phyloP scores from a whole-genome alignment of 2,888 invertebrate species.

The Scelioninae gen. 2 region DNA sequence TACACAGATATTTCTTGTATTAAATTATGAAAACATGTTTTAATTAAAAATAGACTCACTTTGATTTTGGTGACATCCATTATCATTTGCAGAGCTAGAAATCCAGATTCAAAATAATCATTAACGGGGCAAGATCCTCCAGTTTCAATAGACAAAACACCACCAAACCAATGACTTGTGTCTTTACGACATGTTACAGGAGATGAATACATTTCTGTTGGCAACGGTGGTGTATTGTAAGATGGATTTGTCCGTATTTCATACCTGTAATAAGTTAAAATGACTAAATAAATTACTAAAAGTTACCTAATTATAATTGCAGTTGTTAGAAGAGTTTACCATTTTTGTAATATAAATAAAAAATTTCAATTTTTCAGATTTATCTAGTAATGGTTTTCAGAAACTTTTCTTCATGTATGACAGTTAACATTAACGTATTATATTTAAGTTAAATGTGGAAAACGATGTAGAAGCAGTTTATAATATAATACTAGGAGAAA shows the following conservation, averaged over 20 bases:
- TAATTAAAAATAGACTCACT: conserved; percentile 73
- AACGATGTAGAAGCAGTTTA: too few species aligned
- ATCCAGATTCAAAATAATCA: conserved; percentile 86
- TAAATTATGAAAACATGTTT: too few species aligned
- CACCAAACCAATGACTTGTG: conserved; percentile 78
- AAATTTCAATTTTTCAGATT: too few species aligned
- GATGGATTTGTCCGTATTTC: conserved; percentile 86
- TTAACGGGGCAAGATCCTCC: conserved; percentile 85
- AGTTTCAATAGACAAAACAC: conserved; percentile 81
- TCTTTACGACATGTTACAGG: conserved; percentile 83
- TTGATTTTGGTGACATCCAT: conserved; percentile 85
- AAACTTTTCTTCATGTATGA: too few species aligned
- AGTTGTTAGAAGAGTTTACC: neutral
- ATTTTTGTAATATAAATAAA: too few species aligned
- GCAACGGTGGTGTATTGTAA: conserved; percentile 80
- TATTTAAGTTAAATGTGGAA: too few species aligned
- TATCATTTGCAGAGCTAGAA: conserved; percentile 83
- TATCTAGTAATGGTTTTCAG: too few species aligned
- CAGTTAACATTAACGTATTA: too few species aligned
- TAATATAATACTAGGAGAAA: too few species aligned
- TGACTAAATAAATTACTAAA: conserved; percentile 14
- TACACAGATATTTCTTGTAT: too few species aligned
- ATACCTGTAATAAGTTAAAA: too few species aligned
- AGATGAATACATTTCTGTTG: conserved; percentile 80
- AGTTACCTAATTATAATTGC: neutral